Conservation (phyloP, 2,888 invertebrate species). For the Strigamia crassipes region DNA sequence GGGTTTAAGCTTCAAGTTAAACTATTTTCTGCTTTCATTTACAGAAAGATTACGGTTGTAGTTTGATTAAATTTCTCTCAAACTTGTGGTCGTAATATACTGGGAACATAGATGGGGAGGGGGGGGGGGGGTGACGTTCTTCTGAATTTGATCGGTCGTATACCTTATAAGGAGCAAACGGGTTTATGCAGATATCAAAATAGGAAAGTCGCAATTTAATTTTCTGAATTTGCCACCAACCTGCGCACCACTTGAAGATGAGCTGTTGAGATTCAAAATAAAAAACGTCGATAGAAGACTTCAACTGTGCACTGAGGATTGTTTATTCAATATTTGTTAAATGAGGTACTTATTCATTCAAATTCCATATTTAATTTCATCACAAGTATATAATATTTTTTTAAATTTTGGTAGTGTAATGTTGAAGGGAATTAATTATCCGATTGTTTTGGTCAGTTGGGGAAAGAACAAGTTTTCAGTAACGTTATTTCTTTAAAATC, state of each 20-base stretch:
- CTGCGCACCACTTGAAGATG: conserved; percentile 1
- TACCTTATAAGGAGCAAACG: conserved; percentile 18
- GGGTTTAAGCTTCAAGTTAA: background rate
- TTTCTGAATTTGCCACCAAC: conserved; percentile 27
- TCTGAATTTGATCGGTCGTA: conserved; percentile 24
- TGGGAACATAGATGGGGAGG: background rate
- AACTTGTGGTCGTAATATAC: background rate
- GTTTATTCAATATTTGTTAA: background rate
- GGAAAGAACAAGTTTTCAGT: background rate
- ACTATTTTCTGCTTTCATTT: background rate
- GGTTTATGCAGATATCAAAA: conserved; percentile 25
- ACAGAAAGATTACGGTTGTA: background rate
- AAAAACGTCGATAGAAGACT: background rate
- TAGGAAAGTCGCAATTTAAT: conserved; percentile 17
- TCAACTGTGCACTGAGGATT: background rate
- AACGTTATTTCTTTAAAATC: background rate
- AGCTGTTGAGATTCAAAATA: background rate
- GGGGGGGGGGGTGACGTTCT: too few species aligned
- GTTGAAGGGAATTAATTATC: too few species aligned
- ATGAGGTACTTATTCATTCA: background rate
- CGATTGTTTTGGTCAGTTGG: too few species aligned
- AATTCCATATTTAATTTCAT: too few species aligned
- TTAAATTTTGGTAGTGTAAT: too few species aligned
- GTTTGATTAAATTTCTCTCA: conserved; percentile 17
- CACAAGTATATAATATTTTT: too few species aligned